phyloP scores from a whole-genome alignment of 2,797 vertebrate genomes.

The Perodicticus potto region DNA sequence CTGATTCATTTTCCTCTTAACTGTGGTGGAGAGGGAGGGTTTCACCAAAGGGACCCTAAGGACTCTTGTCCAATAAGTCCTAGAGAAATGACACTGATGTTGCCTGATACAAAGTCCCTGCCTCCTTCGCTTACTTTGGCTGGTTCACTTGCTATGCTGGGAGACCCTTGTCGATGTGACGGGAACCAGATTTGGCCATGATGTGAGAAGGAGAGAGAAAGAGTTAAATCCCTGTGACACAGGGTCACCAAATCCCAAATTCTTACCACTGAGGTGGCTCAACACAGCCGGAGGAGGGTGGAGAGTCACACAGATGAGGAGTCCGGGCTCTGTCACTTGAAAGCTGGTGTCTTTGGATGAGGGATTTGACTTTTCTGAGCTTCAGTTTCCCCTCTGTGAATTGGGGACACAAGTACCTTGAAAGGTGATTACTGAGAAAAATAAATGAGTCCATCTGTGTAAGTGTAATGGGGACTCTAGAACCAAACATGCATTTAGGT shows the following conservation, averaged over 20 bases:
- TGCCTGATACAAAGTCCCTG: neutral
- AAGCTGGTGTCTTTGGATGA: neutral
- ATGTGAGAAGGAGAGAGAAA: neutral
- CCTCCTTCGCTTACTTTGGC: neutral
- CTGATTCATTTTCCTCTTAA: neutral
- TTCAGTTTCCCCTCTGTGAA: neutral
- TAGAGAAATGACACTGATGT: neutral
- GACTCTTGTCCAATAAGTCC: neutral
- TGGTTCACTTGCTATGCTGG: neutral
- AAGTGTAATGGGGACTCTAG: no score
- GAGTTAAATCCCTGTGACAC: accelerated
- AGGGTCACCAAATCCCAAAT: no score
- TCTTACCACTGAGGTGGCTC: neutral
- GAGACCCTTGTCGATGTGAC: neutral
- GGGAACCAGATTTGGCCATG: neutral
- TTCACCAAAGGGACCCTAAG: neutral
- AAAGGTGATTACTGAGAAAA: neutral
- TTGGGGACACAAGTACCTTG: accelerated
- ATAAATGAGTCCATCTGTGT: accelerated
- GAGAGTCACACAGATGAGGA: accelerated
- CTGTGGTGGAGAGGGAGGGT: accelerated
- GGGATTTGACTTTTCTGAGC: neutral
- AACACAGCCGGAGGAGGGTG: accelerated
- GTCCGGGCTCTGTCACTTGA: neutral
- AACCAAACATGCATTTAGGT: no score